Conservation (phyloP, 2,888 invertebrate species). For the Cremastinae sp. region DNA sequence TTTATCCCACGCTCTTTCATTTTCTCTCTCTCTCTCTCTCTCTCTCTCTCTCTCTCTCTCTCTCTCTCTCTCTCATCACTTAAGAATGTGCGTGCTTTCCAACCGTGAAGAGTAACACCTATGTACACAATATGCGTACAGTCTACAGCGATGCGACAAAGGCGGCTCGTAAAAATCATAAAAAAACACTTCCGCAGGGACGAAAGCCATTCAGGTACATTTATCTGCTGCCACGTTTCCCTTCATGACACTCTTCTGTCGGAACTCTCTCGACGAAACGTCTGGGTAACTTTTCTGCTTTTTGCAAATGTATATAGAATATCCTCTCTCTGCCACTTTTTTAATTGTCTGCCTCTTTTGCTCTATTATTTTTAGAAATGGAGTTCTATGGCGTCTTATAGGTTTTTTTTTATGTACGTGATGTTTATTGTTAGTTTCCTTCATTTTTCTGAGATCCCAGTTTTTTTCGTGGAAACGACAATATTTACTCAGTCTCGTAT, state of each 20-base stretch:
- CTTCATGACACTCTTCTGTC: constrained; percentile 28
- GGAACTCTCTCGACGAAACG: constrained; percentile 26
- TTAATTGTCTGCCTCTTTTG: constrained; percentile 5
- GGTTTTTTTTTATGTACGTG: too few relatives aligned
- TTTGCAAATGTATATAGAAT: constrained; percentile 5
- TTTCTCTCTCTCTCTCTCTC: neutral
- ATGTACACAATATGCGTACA: constrained; percentile 25
- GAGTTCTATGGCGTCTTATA: too few relatives aligned
- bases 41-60: neutral
- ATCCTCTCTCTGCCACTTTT: neutral
- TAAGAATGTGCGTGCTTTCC: constrained; percentile 16
- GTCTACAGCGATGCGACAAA: constrained; percentile 3
- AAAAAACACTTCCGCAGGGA: constrained; percentile 50
- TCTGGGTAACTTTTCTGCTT: constrained; percentile 29
- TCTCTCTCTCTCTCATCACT: constrained; percentile 20
- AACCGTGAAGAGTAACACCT: constrained; percentile 13
- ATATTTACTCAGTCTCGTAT: too few relatives aligned
- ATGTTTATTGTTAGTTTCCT: too few relatives aligned
- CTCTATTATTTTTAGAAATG: too few relatives aligned
- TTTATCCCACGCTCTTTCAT: too few relatives aligned
- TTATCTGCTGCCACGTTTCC: constrained; percentile 5
- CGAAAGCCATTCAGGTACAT: constrained; percentile 33
- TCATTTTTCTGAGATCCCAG: too few relatives aligned
- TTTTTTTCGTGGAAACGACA: too few relatives aligned
- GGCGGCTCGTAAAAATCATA: constrained; percentile 44